A percentile compares a stretch with the other conserved stretches of the same genome.
Evolutionary conservation across 1,140 invertebrate species (phyloP).

Genomic region (Anagrus nilaparvatae): DNA sequence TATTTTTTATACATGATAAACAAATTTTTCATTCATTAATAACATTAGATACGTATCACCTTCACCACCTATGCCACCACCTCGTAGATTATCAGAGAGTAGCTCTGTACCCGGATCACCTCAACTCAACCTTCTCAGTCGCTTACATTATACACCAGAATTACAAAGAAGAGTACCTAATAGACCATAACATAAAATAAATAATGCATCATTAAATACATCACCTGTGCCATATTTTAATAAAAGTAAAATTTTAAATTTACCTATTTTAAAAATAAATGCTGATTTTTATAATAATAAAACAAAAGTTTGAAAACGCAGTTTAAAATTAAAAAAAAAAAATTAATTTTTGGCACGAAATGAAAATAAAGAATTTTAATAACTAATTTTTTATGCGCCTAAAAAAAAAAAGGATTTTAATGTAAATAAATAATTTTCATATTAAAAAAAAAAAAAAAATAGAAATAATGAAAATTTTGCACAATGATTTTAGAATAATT

Average conservation of each 20-base stretch:
- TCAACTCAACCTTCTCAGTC: constrained; percentile 51
- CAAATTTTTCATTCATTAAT: constrained; percentile 2
- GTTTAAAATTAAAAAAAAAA: too few species aligned
- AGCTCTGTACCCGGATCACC: constrained; percentile 58
- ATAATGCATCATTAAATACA: too few species aligned
- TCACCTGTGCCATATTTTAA: too few species aligned
- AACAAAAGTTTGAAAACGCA: too few species aligned
- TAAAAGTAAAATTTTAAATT: too few species aligned
- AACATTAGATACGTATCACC: constrained; percentile 51
- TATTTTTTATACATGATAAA: not conserved
- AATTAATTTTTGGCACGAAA: too few species aligned
- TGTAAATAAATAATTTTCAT: not conserved
- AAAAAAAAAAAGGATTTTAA: too few species aligned
- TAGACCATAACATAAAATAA: constrained; percentile 42
- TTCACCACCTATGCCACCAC: constrained; percentile 54
- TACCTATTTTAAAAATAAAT: too few species aligned
- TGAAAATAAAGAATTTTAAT: too few species aligned
- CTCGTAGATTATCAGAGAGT: constrained; percentile 50
- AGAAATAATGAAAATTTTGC: not conserved
- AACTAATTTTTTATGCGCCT: too few species aligned
- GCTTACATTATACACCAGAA: constrained; percentile 62
- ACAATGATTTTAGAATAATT: too few species aligned
- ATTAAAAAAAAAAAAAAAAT: constrained; percentile 1
- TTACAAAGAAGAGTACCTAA: constrained; percentile 54
- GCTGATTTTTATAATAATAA: too few species aligned